A percentile compares a stretch with the other conserved stretches of the same genome.
Conservation (phyloP, 2,888 invertebrate genomes). For the Xestia sexstrigata region DNA sequence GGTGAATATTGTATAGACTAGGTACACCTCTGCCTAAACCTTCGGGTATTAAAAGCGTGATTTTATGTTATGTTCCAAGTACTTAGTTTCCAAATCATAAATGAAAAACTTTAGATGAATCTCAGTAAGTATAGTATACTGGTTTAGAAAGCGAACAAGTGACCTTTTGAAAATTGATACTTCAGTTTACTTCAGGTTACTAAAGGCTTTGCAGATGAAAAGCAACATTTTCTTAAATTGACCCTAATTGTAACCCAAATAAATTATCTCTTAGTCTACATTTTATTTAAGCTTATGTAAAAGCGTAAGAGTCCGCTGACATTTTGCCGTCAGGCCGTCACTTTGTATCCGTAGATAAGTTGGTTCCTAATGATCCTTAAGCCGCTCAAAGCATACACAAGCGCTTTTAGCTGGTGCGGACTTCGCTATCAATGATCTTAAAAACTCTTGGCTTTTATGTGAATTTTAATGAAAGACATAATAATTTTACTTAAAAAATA, state of each 20-base stretch:
- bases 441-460: neutral
- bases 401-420: conserved; percentile 22
- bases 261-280: neutral
- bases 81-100: too few relatives aligned
- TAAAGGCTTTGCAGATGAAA: too few relatives aligned
- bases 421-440: conserved; percentile 3
- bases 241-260: neutral
- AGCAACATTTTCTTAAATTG: too few relatives aligned
- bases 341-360: conserved; percentile 13
- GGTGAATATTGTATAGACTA: too few relatives aligned
- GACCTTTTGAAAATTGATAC: too few relatives aligned
- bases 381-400: conserved; percentile 30
- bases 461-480: neutral
- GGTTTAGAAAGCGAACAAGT: too few relatives aligned
- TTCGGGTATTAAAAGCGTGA: too few relatives aligned
- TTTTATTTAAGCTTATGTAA: neutral
- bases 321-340: conserved; percentile 14
- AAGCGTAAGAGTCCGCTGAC: neutral
- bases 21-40: too few relatives aligned
- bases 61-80: too few relatives aligned
- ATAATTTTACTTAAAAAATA: neutral
- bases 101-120: too few relatives aligned
- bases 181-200: too few relatives aligned
- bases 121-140: too few relatives aligned
- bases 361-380: conserved; percentile 15